phyloP scores from a whole-genome alignment of 2,888 invertebrate species.

The Drepana falcataria region DNA sequence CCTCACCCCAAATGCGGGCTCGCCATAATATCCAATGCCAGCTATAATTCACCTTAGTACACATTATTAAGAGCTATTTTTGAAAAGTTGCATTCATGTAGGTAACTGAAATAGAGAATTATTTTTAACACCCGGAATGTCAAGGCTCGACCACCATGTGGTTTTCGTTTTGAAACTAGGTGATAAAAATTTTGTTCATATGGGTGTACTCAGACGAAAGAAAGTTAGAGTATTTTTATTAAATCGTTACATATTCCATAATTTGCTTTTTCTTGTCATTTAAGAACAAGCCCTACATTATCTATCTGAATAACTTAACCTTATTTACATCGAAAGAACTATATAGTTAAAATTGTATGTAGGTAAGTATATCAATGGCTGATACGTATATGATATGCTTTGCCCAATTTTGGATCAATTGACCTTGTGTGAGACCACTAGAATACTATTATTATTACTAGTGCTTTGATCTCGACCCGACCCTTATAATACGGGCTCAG shows the following conservation, averaged over 20 bases:
- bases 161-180: conserved; percentile 58
- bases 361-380: no score
- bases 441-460: no score
- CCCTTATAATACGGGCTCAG: no score
- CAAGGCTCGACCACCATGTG: conserved; percentile 71
- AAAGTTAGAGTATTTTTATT: background rate
- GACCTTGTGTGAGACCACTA: no score
- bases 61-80: conserved; percentile 37
- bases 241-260: background rate
- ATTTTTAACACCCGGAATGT: conserved; percentile 75
- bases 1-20: conserved; percentile 68
- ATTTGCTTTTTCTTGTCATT: no score
- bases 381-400: no score
- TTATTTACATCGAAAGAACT: no score
- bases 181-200: conserved; percentile 45
- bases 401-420: no score
- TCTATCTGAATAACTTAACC: no score
- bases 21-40: conserved; percentile 19
- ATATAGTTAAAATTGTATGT: no score
- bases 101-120: conserved; percentile 64
- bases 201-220: conserved; percentile 11
- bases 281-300: no score
- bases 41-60: conserved; percentile 37
- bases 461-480: no score
- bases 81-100: conserved; percentile 22